phyloP scores from a whole-genome alignment of 2,888 invertebrate species.

The Drosophila ustulata region DNA sequence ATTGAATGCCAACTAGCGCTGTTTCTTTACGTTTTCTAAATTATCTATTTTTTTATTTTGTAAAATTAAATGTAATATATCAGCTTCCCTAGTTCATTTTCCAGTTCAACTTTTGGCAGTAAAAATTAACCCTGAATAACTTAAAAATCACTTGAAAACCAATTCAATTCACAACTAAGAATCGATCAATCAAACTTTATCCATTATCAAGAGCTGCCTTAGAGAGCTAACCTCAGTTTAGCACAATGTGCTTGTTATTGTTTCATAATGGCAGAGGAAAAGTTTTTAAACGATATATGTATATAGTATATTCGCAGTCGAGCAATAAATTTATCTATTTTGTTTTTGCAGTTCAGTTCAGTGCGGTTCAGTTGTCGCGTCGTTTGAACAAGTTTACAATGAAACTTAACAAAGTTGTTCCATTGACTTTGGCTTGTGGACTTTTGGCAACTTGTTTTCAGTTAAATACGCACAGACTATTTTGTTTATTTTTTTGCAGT shows the following conservation, averaged over 20 bases:
- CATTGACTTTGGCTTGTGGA: slow-evolving; percentile 26
- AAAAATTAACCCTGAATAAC: slow-evolving; percentile 4
- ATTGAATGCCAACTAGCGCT: too few relatives aligned
- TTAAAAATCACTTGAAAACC: slow-evolving; percentile 5
- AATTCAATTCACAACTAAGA: not conserved
- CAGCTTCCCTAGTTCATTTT: too few relatives aligned
- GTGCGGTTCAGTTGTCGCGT: slow-evolving; percentile 11
- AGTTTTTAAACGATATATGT: slow-evolving; percentile 13
- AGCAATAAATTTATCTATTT: slow-evolving; percentile 36
- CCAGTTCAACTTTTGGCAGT: not conserved
- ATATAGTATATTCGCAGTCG: not conserved
- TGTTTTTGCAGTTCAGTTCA: slow-evolving; percentile 21
- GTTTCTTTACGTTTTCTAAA: too few relatives aligned
- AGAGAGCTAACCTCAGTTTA: slow-evolving; percentile 1
- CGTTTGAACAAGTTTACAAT: slow-evolving; percentile 15
- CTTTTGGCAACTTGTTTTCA: slow-evolving; percentile 34
- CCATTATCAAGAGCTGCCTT: slow-evolving; percentile 8
- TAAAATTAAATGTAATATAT: too few relatives aligned
- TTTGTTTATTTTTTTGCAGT: slow-evolving; percentile 11
- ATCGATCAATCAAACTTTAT: slow-evolving; percentile 23
- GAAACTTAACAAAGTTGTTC: slow-evolving; percentile 20
- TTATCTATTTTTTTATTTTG: too few relatives aligned
- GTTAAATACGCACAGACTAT: slow-evolving; percentile 19
- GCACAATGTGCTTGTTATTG: slow-evolving; percentile 11
- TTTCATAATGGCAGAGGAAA: slow-evolving; percentile 20